Conservation (phyloP, 2,888 invertebrate genomes). For the Atrina japonica region DNA sequence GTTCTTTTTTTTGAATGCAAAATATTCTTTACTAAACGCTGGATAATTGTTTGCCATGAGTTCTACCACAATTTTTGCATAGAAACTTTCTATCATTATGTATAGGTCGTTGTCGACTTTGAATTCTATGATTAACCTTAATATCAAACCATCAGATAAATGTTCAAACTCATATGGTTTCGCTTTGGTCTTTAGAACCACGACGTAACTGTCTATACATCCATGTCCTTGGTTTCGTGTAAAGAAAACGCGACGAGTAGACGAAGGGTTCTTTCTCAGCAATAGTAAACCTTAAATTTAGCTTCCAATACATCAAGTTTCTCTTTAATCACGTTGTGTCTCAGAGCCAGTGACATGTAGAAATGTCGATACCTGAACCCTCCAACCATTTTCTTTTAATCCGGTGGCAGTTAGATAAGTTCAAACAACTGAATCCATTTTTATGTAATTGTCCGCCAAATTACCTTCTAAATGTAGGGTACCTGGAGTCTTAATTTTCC, state of each 20-base stretch:
- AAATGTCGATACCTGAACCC: constrained; percentile 33
- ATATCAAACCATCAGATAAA: too few relatives aligned
- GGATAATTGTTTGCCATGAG: constrained; percentile 29
- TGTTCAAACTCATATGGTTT: too few relatives aligned
- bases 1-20: constrained; percentile 18
- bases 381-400: constrained; percentile 18
- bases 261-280: constrained; percentile 29
- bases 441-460: constrained; percentile 19
- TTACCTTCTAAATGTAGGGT: constrained; percentile 22
- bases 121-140: background rate
- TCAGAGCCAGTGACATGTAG: constrained; percentile 20
- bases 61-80: constrained; percentile 34
- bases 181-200: too few relatives aligned
- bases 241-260: constrained; percentile 32
- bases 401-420: constrained; percentile 28
- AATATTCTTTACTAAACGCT: constrained; percentile 32
- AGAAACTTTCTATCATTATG: background rate
- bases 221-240: constrained; percentile 16
- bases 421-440: constrained; percentile 29
- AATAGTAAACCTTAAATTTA: constrained; percentile 23
- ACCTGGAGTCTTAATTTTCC: constrained; percentile 30
- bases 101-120: background rate
- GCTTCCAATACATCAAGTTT: background rate
- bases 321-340: constrained; percentile 22
- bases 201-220: too few relatives aligned